A percentile compares a stretch with the other conserved stretches of the same genome.
These are phyloP conservation scores for Parazoanthus darwini DNA, from an alignment of 92 coral and sea anemone genomes.

Conservation along the genomic window DNA sequence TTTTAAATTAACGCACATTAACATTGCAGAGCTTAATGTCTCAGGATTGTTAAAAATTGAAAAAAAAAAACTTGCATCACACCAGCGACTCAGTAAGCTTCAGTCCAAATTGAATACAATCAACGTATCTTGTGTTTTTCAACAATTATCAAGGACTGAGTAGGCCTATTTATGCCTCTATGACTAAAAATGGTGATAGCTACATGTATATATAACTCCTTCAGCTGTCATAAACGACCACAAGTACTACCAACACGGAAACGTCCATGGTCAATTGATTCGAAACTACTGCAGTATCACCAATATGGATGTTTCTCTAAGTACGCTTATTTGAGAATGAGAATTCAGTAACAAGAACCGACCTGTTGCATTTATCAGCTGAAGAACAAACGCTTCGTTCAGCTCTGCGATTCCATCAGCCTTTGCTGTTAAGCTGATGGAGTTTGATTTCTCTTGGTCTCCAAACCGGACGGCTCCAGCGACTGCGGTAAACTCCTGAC, in stretches of 20 bases:
- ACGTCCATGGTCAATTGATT: background rate
- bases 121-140: too few species aligned
- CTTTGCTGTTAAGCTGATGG: conserved; percentile 54
- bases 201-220: too few species aligned
- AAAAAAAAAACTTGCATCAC: too few species aligned
- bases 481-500: conserved; percentile 71
- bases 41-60: too few species aligned
- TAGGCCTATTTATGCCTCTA: too few species aligned
- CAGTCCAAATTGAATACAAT: too few species aligned
- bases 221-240: background rate
- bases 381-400: conserved; percentile 77
- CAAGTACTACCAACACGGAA: too few species aligned
- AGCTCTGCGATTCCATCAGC: conserved; percentile 81
- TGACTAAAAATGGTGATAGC: too few species aligned
- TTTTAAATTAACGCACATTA: too few species aligned
- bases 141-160: too few species aligned
- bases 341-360: background rate
- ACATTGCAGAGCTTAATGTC: too few species aligned
- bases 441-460: conserved; percentile 38
- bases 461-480: conserved; percentile 62
- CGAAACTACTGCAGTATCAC: background rate
- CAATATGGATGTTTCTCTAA: background rate
- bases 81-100: too few species aligned
- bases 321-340: background rate
- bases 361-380: conserved; percentile 91